Base-by-base conservation (phyloP, 2,113 vertebrate species). In the Rhegmatorhina hoffmannsi region DNA sequence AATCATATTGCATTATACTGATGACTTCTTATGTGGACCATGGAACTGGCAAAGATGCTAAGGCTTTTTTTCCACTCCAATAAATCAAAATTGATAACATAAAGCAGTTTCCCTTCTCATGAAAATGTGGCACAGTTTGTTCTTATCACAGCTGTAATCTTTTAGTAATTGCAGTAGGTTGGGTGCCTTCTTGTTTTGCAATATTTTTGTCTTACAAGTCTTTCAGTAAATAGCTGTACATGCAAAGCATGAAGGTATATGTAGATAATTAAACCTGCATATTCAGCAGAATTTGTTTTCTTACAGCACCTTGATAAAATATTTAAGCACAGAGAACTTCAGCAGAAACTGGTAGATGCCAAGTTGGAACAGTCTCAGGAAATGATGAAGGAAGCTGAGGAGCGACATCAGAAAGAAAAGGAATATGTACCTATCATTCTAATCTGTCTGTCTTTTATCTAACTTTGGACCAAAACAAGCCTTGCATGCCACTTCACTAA, bases 281-380 rank as follows among this genome's bases (percentile, higher is more conserved):
- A 46, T 85, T 95, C 70, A 96, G 68, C 60, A 19, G 47, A 63
- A 21, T 90, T 91, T 87, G 2, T 93, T 96, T 95, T 94, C 74
- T 93, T 97, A 40, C 96, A 99, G 99, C 98, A 98, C 95, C 96
- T 99, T 92, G 99, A 99, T 97, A 99, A 99, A 97, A 98, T 99
- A 96, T 98, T 99, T 97, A 98, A 98, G 49, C 99, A 99, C 91
- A 98, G 98, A 64, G 99, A 99, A 64, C 98, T 99, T 84, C 99
- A 99, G 92, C 98, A 99, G 96, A 98, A 99, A 93, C 97, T 99
- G 95, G 98, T 98, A 15, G 99, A 99, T 62, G 98, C 99, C 69
- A 99, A 99, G 72, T 97, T 99, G 62, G 98, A 99, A 88, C 98
- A 99, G 96, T 98, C 99, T 10, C 98, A 99, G 86, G 98, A 98